Percentiles rank a stretch among this genome's conserved stretches.
These are phyloP conservation scores for Bombus difficillimus DNA, from an alignment of 1,140 invertebrate species.

Conservation along the genomic window DNA sequence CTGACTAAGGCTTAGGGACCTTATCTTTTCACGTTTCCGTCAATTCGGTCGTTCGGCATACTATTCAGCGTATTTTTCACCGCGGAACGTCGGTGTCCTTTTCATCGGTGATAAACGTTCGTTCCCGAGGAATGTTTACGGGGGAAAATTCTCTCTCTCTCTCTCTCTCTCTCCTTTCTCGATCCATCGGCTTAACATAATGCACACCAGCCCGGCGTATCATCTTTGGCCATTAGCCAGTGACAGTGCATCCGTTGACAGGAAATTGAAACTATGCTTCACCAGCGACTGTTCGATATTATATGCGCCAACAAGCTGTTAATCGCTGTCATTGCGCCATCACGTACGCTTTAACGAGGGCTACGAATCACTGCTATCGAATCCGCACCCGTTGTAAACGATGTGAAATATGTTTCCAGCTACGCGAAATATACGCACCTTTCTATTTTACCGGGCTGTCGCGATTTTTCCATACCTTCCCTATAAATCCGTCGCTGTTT, in stretches of 20 bases:
- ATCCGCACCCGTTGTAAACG: slow-evolving; percentile 41
- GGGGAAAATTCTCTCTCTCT: neutral
- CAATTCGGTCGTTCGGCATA: neutral
- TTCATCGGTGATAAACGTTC: neutral
- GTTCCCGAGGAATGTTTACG: neutral
- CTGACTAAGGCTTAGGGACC: neutral
- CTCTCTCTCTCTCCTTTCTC: neutral
- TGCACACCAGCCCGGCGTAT: slow-evolving; percentile 16
- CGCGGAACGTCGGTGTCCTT: neutral
- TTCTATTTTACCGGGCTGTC: neutral
- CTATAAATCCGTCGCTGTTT: neutral
- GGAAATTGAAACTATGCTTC: slow-evolving; percentile 64
- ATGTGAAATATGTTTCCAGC: slow-evolving; percentile 60
- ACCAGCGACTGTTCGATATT: slow-evolving; percentile 43
- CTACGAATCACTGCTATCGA: slow-evolving; percentile 64
- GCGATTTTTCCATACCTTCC: neutral
- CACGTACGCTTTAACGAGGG: slow-evolving; percentile 64
- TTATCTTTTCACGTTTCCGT: neutral
- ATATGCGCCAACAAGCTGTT: slow-evolving; percentile 61
- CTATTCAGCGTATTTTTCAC: neutral
- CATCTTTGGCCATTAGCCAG: slow-evolving; percentile 51
- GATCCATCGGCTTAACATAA: slow-evolving; percentile 12
- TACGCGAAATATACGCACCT: slow-evolving; percentile 15
- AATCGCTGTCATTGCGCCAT: slow-evolving; percentile 62
- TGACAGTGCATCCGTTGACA: slow-evolving; percentile 44